phyloP scores from a whole-genome alignment of 2,113 vertebrate species.

The Mastomys natalensis region DNA sequence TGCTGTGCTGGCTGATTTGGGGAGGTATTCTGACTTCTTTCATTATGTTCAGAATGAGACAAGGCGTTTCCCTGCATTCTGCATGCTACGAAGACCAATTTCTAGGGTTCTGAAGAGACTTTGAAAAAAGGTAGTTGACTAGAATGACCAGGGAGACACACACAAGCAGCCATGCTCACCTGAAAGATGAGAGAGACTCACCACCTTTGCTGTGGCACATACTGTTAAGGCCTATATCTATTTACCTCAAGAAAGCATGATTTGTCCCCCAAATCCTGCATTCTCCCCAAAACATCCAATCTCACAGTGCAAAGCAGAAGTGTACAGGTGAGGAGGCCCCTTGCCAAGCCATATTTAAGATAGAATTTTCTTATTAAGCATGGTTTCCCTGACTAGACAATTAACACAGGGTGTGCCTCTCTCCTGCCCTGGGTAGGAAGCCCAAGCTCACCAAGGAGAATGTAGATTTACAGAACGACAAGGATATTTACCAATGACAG shows the following conservation, averaged over 20 bases:
- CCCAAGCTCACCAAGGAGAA: not conserved
- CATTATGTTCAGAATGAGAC: not conserved
- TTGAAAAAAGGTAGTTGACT: not conserved
- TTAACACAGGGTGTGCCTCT: not conserved
- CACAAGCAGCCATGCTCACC: not conserved
- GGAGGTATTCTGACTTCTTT: not conserved
- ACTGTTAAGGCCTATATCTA: not conserved
- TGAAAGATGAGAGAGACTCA: not conserved
- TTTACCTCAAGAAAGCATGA: not conserved
- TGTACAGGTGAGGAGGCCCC: not conserved
- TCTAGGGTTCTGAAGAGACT: not conserved
- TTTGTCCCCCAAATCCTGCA: not conserved
- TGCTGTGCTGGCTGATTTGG: not conserved
- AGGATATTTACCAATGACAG: not conserved
- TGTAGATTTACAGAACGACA: not conserved
- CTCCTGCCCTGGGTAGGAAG: not conserved
- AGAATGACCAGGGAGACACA: not conserved
- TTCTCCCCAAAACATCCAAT: not conserved
- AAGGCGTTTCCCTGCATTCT: not conserved
- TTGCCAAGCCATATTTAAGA: not conserved
- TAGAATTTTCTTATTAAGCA: not conserved
- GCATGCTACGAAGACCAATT: not conserved
- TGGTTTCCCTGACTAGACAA: not conserved
- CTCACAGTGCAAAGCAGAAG: conserved; percentile 2
- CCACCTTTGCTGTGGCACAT: rapidly evolving